phyloP scores from a whole-genome alignment of 2,113 vertebrate species.

The Theropithecus gelada region DNA sequence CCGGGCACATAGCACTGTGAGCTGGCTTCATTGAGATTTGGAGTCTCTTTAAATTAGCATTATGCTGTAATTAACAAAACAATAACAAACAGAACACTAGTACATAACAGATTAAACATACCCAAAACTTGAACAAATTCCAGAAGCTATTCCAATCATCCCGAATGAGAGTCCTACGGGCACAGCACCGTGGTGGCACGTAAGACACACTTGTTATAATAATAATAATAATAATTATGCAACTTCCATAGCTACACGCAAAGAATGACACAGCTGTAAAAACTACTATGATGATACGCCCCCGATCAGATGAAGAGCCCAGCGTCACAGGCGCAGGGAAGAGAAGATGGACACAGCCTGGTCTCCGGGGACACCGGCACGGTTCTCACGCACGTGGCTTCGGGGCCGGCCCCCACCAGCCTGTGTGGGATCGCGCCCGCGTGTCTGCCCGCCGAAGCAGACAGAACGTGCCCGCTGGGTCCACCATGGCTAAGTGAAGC shows the following conservation, averaged over 20 bases:
- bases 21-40: slow-evolving; percentile 82
- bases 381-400: neutral
- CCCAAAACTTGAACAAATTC: slow-evolving; percentile 77
- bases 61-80: slow-evolving; percentile 76
- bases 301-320: slow-evolving; percentile 82
- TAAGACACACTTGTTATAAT: slow-evolving; percentile 76
- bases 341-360: slow-evolving; percentile 42
- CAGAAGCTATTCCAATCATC: slow-evolving; percentile 79
- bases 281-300: slow-evolving; percentile 82
- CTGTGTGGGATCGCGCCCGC: slow-evolving; percentile 74
- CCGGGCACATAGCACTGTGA: slow-evolving; percentile 80
- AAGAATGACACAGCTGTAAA: slow-evolving; percentile 81
- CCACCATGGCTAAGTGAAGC: slow-evolving; percentile 90
- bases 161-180: slow-evolving; percentile 66
- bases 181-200: slow-evolving; percentile 74
- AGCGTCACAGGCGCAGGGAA: slow-evolving; percentile 75
- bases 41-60: slow-evolving; percentile 83
- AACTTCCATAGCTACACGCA: slow-evolving; percentile 82
- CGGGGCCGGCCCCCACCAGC: slow-evolving; percentile 82
- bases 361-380: neutral
- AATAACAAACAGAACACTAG: slow-evolving; percentile 64
- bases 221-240: slow-evolving; percentile 62
- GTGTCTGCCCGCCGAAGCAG: slow-evolving; percentile 84
- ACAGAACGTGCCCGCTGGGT: slow-evolving; percentile 83
- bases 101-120: slow-evolving; percentile 80